Base-by-base conservation (phyloP, 1,140 invertebrate genomes). In the Polyergus mexicanus region DNA sequence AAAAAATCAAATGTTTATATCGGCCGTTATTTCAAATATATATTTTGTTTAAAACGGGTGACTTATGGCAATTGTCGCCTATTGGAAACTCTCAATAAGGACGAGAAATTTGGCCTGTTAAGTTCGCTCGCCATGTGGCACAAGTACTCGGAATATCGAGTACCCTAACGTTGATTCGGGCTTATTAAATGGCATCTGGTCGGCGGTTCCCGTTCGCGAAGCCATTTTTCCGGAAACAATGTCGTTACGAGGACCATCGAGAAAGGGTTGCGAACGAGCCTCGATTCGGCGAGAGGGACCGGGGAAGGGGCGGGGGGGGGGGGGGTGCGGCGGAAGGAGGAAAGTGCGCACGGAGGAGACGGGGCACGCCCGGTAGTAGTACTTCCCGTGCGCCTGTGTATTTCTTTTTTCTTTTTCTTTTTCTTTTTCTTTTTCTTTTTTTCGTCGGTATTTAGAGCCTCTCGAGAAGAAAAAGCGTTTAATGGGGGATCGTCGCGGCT, bases 191-290 rank as follows among this genome's bases (percentile, higher is more conserved):
- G 86, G 63, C 89, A 91, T 91, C 89, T 91, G 89, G 89, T 63
- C 71, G 83, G 69, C 86, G 83, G 68, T 58, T 76, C 44, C 60
- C 60, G 60, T 87, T 80, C 58, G 62, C 85, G 62, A 86, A 91
- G 91, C 91, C 91, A 92, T 92, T 94, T 94, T 94, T 94, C 92
- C 93, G 92, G 93, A 94, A 94, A 94, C 94, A 94, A 94, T 94
- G 93, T 94, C 94, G 91, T 92, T 91, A 94, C 94, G 92, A 94
- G 94, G 89, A 89, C 92, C 92, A 93, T 94, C 91, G 92, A 94
- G 87, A 65, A 89, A 87, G 72, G 88, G 85, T 83, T 78, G 56
- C 38, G 38, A 81, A 44, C 47, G 47, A 51, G 22, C 62, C 35
- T 28, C n/a, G 51, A 72, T 25, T 47, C 13, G 32, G 81, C 41